A percentile compares a stretch with the other conserved stretches of the same genome.
phyloP scores from a whole-genome alignment of 2,888 invertebrate species.

The Oxyteleia sp. region DNA sequence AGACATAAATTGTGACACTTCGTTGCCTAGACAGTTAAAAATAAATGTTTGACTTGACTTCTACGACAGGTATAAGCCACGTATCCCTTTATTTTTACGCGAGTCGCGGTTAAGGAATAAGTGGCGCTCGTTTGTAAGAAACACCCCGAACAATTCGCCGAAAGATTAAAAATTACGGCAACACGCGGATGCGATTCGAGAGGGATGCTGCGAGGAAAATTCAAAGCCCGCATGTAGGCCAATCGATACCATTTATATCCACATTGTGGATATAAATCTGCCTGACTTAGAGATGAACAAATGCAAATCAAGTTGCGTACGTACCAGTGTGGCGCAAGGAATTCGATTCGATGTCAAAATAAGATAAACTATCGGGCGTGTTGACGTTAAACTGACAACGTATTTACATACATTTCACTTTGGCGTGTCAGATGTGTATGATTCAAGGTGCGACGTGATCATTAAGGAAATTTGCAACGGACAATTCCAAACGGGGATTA shows the following conservation, averaged over 20 bases:
- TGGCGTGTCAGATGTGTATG: conserved; percentile 36
- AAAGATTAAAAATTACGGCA: conserved; percentile 41
- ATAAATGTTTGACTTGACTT: no score
- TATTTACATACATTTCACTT: conserved; percentile 71
- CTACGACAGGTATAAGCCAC: no score
- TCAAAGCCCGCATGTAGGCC: conserved; percentile 65
- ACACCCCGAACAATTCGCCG: conserved; percentile 5
- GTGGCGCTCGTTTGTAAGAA: conserved; percentile 3
- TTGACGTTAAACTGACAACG: conserved; percentile 70
- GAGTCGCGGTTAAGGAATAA: conserved; percentile 16
- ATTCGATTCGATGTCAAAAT: conserved; percentile 71
- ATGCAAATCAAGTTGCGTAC: conserved; percentile 71
- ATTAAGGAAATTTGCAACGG: conserved; percentile 30
- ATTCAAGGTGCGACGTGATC: conserved; percentile 46
- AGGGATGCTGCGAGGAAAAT: conserved; percentile 33
- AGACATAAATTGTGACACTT: background rate
- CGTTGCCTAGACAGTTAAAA: no score
- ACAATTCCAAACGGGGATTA: conserved; percentile 3
- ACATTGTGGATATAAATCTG: conserved; percentile 70
- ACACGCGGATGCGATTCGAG: conserved; percentile 21
- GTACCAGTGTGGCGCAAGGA: conserved; percentile 52
- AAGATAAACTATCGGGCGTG: conserved; percentile 70
- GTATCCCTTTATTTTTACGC: no score
- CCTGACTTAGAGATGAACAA: conserved; percentile 71
- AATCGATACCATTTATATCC: conserved; percentile 73